Evolutionary conservation across 1,140 invertebrate species (phyloP).

Genomic region (Chionoecetes opilio): DNA sequence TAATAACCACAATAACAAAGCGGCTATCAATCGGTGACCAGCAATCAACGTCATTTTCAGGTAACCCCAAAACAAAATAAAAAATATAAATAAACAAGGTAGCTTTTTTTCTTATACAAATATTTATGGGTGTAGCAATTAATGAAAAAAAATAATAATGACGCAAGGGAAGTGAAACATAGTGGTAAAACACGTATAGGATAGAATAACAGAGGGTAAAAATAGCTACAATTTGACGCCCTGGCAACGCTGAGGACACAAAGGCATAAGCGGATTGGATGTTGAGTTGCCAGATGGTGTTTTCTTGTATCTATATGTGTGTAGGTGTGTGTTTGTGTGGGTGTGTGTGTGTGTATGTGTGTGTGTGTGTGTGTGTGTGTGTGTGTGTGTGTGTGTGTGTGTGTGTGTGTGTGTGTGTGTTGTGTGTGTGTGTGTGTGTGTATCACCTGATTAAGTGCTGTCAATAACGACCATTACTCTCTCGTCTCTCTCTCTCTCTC

Average conservation of each 20-base stretch:
- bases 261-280: neutral
- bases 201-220: neutral
- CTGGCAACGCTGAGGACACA: neutral
- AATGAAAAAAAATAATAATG: too few relatives aligned
- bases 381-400: neutral
- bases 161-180: neutral
- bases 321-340: neutral
- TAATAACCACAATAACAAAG: neutral
- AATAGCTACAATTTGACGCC: neutral
- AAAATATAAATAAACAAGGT: neutral
- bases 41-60: too few relatives aligned
- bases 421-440: too few relatives aligned
- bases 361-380: constrained; percentile 4
- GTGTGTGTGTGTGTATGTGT: constrained; percentile 7
- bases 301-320: neutral
- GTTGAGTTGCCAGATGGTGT: neutral
- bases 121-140: too few relatives aligned
- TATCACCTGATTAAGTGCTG: neutral
- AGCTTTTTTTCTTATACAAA: too few relatives aligned
- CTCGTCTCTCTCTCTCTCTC: neutral
- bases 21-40: too few relatives aligned
- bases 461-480: neutral
- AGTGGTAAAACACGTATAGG: neutral
- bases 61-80: neutral
- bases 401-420: constrained; percentile 12